Base-by-base conservation (phyloP, 1,140 invertebrate species). In the Augochlora pura region DNA sequence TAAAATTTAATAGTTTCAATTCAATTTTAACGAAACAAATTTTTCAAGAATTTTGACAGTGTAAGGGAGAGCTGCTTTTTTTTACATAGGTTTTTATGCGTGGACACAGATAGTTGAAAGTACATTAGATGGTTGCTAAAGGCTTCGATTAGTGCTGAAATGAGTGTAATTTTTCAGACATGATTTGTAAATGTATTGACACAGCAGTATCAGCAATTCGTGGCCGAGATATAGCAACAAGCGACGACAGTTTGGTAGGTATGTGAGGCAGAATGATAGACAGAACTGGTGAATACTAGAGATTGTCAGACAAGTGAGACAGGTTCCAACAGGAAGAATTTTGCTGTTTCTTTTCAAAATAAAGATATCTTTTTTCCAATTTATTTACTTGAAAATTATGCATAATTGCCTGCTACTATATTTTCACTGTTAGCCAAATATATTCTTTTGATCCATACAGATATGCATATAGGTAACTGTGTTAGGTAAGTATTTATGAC, bases 221-320 rank as follows among this genome's bases (percentile, higher is more conserved):
- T 92, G 88, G 90, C 91, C 91, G 91, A 93, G 88, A 87, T 92
- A 92, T 90, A 93, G 91, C 90, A 92, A 91, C 91, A 93, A 93
- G 91, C 92, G 92, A 91, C 88, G 87, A 92, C 87, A 92, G 90
- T 87, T 91, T 91, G 86, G 83, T 89, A 91, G 87, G 87, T 90
- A 86, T n/a, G 32, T 85, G 77, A 86, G 85, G 84, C 8, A 86
- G 85, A 87, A 84, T 86, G 67, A 71, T 46, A 87, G 85, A 85
- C 54, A 84, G 69, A 84, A 81, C 57, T 72, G 70, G 80, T 77
- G 73, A 87, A 77, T 78, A 80, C 69, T 60, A 74, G 68, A 84
- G 79, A 74, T 73, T 86, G 68, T 59, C 71, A 84, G 71, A 83
- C 69, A 86, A 83, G 72, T 83, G 69, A 83, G 81, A 82, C 23